Conservation (phyloP, 2,888 invertebrate genomes). For the Drosophila conformis region DNA sequence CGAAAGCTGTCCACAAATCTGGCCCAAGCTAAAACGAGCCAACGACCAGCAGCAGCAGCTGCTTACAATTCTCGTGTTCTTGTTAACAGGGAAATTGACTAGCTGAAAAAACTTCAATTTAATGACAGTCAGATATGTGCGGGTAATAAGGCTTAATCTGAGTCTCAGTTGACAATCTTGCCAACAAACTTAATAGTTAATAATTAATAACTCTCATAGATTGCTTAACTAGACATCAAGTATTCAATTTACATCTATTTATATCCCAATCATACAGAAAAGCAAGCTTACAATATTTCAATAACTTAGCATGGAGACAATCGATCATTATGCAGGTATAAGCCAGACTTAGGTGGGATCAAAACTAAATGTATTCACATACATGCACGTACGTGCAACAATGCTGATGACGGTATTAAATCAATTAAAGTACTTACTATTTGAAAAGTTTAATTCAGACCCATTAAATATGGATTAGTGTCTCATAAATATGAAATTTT, state of each 20-base stretch:
- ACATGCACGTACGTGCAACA: not conserved
- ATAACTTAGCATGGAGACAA: not conserved
- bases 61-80: not conserved
- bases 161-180: not conserved
- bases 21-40: slow-evolving; percentile 1
- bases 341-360: not conserved
- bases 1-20: slow-evolving; percentile 18
- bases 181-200: not conserved
- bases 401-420: not conserved
- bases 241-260: not conserved
- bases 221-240: not conserved
- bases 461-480: not conserved
- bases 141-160: not conserved
- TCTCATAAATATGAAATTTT: not conserved
- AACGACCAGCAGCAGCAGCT: not conserved
- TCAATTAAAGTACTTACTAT: not conserved
- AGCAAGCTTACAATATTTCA: not conserved
- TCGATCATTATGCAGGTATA: not conserved
- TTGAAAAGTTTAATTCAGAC: not conserved
- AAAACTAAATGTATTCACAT: not conserved
- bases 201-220: not conserved
- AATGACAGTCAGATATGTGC: not conserved
- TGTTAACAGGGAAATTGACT: slow-evolving; percentile 8
- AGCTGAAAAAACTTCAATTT: not conserved
- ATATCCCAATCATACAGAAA: not conserved